Conservation (phyloP, 2,888 invertebrate genomes). For the Ceriagrion tenellum region DNA sequence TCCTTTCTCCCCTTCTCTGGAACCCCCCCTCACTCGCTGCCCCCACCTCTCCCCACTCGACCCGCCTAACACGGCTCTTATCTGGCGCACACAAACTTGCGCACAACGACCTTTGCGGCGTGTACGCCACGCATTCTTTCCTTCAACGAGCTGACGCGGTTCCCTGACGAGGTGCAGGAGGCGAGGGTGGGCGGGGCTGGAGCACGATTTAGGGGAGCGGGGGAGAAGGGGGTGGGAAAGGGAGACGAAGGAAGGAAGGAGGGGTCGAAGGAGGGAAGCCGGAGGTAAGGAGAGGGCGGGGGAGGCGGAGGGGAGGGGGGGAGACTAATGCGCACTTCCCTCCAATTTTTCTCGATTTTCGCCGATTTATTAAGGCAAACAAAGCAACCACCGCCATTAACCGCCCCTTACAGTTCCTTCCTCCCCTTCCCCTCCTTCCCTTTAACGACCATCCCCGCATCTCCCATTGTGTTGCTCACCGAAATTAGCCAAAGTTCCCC, state of each 20-base stretch:
- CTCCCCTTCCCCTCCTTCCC: not conserved
- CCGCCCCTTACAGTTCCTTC: not conserved
- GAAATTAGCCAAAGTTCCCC: slow-evolving; percentile 26
- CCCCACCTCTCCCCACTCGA: no score
- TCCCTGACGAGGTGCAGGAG: not conserved
- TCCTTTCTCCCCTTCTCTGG: not conserved
- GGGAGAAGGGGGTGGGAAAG: not conserved
- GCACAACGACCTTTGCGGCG: not conserved
- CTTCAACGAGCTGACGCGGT: not conserved
- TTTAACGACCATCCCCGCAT: not conserved
- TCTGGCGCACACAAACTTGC: not conserved
- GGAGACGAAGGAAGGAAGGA: not conserved
- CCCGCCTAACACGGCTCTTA: not conserved
- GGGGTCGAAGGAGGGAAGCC: no score
- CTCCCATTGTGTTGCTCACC: not conserved
- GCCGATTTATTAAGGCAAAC: slow-evolving; percentile 13
- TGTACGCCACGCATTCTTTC: not conserved
- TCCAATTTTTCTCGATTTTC: not conserved
- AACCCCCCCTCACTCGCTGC: no score
- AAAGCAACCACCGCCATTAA: not conserved
- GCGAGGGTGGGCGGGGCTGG: not conserved
- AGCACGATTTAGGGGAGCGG: not conserved
- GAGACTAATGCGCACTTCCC: not conserved
- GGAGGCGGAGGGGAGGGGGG: not conserved
- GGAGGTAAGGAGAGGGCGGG: not conserved